Conservation (phyloP, 2,888 invertebrate genomes). For the Pachydiplax longipennis region DNA sequence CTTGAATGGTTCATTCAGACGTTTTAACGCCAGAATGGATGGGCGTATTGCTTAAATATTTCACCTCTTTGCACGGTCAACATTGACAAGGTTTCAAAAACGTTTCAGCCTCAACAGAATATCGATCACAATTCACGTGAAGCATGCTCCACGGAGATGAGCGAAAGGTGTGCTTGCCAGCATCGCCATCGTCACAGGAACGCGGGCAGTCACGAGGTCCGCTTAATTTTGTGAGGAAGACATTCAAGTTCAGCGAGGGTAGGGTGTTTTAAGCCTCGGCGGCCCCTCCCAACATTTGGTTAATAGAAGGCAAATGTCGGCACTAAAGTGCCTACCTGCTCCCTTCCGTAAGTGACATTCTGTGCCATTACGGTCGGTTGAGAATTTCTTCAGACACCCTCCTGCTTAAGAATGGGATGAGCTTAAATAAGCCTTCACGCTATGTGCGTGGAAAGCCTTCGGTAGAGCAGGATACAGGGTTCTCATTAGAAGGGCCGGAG, state of each 20-base stretch:
- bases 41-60: no score
- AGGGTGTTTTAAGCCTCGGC: background rate
- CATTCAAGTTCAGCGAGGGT: background rate
- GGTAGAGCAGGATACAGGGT: background rate
- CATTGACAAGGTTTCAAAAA: no score
- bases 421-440: background rate
- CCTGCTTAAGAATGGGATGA: background rate
- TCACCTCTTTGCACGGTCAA: no score
- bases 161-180: no score
- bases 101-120: no score
- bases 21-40: no score
- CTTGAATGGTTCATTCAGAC: no score
- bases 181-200: background rate
- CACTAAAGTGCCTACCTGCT: background rate
- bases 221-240: background rate
- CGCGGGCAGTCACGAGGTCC: background rate
- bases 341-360: background rate
- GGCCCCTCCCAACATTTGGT: background rate
- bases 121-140: no score
- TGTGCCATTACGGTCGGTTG: background rate
- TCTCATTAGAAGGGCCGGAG: background rate
- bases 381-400: background rate
- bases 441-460: background rate
- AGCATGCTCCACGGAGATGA: no score
- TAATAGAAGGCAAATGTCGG: background rate